A percentile compares a stretch with the other conserved stretches of the same genome.
Conservation (phyloP, 1,140 invertebrate genomes). For the Papilio machaon region DNA sequence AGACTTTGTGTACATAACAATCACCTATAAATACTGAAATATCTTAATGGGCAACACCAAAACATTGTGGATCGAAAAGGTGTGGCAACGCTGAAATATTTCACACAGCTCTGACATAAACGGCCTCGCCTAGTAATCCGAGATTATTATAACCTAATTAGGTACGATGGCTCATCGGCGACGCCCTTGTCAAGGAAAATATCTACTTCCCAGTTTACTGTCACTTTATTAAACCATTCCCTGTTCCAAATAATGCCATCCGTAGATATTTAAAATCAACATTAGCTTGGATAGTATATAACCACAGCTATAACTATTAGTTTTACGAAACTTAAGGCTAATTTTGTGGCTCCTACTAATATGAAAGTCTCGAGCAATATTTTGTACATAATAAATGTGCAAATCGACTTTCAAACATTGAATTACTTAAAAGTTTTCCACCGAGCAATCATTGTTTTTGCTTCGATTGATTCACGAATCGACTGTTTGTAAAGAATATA, state of each 20-base stretch:
- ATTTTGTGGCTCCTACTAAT: not conserved
- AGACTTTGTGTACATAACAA: not conserved
- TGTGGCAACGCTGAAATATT: conserved; percentile 26
- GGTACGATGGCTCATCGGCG: conserved; percentile 19
- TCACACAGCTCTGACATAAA: conserved; percentile 27
- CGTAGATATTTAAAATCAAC: too few relatives aligned
- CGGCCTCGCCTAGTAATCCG: conserved; percentile 35
- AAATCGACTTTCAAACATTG: not conserved
- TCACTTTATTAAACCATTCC: not conserved
- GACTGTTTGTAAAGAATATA: not conserved
- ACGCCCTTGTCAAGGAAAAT: conserved; percentile 20
- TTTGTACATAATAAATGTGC: too few relatives aligned
- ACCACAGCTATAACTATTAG: too few relatives aligned
- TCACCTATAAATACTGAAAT: not conserved
- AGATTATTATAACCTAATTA: conserved; percentile 40
- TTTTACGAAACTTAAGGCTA: not conserved
- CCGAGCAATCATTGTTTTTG: not conserved
- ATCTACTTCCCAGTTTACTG: conserved; percentile 3
- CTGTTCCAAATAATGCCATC: not conserved
- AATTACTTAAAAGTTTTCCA: not conserved
- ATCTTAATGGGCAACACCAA: not conserved
- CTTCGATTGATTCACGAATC: not conserved
- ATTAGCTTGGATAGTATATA: too few relatives aligned
- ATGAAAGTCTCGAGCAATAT: not conserved
- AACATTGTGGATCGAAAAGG: conserved; percentile 19